Evolutionary conservation across 2,113 vertebrate species (phyloP).

Genomic region (Hydrochoerus hydrochaeris): DNA sequence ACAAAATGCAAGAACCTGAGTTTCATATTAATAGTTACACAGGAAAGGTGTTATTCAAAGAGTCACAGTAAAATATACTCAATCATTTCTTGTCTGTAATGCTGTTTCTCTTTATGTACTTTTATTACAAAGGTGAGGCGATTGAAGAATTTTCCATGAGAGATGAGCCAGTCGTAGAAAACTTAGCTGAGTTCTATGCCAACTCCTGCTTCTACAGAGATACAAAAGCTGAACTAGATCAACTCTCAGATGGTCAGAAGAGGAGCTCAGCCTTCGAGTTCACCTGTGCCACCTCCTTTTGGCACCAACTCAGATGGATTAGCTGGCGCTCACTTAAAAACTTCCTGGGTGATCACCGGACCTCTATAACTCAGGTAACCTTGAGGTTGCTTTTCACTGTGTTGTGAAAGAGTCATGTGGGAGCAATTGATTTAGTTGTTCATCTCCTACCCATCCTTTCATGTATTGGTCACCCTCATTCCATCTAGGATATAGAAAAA

Average conservation of each 20-base stretch:
- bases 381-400: no score
- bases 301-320: slow-evolving; percentile 95
- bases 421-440: no score
- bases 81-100: background rate
- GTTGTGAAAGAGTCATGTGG: accelerated
- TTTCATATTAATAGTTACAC: background rate
- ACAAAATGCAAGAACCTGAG: background rate
- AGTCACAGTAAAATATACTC: background rate
- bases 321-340: slow-evolving; percentile 93
- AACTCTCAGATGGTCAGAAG: slow-evolving; percentile 80
- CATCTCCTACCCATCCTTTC: background rate
- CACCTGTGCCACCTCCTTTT: slow-evolving; percentile 91
- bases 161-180: slow-evolving; percentile 86
- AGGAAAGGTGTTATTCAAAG: background rate
- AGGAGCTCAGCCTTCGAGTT: slow-evolving; percentile 77
- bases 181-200: slow-evolving; percentile 86
- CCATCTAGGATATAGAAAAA: background rate
- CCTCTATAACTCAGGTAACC: slow-evolving; percentile 93
- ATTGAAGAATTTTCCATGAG: background rate
- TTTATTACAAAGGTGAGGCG: slow-evolving; percentile 65
- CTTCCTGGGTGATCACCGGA: slow-evolving; percentile 93
- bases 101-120: slow-evolving; percentile 25
- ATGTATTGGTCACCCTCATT: background rate
- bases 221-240: slow-evolving; percentile 87
- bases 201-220: slow-evolving; percentile 59